These are phyloP conservation scores for Muraenolepis orangiensis DNA, from an alignment of 2,797 vertebrate species.

Conservation along the genomic window DNA sequence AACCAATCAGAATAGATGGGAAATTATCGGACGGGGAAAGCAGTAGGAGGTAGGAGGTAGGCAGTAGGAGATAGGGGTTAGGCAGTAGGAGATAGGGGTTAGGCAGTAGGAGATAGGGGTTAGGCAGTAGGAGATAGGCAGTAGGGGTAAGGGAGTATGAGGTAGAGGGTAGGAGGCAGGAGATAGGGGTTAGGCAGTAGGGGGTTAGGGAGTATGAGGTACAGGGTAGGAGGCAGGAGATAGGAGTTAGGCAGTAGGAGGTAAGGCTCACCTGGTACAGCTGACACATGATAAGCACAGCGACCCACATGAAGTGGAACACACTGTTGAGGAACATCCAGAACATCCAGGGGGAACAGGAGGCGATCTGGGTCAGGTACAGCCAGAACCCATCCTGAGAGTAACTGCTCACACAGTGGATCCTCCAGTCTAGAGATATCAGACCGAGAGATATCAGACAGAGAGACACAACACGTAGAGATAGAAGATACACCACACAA, in stretches of 20 bases:
- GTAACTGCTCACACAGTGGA: slow-evolving; percentile 92
- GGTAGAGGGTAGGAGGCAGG: no score
- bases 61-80: no score
- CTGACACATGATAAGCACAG: slow-evolving; percentile 98
- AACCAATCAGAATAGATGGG: not conserved
- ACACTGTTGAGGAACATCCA: slow-evolving; percentile 99
- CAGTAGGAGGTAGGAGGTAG: no score
- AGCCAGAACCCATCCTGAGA: slow-evolving; percentile 95
- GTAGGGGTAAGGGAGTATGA: no score
- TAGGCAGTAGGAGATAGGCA: no score
- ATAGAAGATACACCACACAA: not conserved
- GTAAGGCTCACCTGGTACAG: slow-evolving; percentile 85
- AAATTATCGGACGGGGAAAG: no score
- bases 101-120: no score
- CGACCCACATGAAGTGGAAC: slow-evolving; percentile 99
- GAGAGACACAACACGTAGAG: not conserved
- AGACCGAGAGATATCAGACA: not conserved
- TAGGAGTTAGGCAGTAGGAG: not conserved
- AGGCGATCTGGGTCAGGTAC: slow-evolving; percentile 93
- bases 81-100: no score
- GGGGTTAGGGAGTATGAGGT: not conserved
- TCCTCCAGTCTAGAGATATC: slow-evolving; percentile 84
- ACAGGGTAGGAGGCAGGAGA: not conserved
- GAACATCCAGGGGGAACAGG: slow-evolving; percentile 98
- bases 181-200: no score